Percentiles rank a stretch among this genome's conserved stretches.
These are phyloP conservation scores for Coregonus clupeaformis DNA, from an alignment of 2,113 vertebrate species.

Conservation along the genomic window DNA sequence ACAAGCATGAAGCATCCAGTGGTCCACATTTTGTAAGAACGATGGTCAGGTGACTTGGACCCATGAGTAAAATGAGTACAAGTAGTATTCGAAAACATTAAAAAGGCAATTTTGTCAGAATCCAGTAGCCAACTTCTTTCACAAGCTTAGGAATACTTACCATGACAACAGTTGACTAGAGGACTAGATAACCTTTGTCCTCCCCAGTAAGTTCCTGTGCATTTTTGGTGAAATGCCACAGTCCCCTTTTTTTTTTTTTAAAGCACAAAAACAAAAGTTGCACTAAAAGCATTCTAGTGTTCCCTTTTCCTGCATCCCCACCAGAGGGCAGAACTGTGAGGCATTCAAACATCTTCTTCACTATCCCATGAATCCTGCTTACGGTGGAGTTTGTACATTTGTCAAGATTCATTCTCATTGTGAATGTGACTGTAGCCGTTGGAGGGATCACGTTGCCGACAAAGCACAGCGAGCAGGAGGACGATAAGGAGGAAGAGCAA, in stretches of 20 bases:
- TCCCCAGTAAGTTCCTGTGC: background rate
- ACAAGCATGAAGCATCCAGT: background rate
- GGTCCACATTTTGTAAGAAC: background rate
- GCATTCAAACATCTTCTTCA: background rate
- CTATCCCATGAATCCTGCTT: background rate
- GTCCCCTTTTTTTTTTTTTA: background rate
- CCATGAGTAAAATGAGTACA: background rate
- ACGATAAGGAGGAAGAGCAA: slow-evolving; percentile 77
- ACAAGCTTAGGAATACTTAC: background rate
- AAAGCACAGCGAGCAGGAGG: slow-evolving; percentile 74
- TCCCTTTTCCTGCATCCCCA: background rate
- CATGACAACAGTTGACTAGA: background rate
- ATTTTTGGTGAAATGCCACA: background rate
- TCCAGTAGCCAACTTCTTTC: background rate
- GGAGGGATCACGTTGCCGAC: slow-evolving; percentile 71
- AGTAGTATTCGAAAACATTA: background rate
- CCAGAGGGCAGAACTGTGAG: background rate
- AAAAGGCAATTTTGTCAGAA: background rate
- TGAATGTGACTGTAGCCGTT: slow-evolving; percentile 75
- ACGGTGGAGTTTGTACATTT: slow-evolving; percentile 18
- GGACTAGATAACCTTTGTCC: background rate
- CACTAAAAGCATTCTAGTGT: background rate
- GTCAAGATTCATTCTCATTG: slow-evolving; percentile 77
- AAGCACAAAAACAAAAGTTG: background rate
- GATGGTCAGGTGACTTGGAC: slow-evolving; percentile 1